phyloP scores from a whole-genome alignment of 2,113 vertebrate genomes.

The Australoheros scitulus region DNA sequence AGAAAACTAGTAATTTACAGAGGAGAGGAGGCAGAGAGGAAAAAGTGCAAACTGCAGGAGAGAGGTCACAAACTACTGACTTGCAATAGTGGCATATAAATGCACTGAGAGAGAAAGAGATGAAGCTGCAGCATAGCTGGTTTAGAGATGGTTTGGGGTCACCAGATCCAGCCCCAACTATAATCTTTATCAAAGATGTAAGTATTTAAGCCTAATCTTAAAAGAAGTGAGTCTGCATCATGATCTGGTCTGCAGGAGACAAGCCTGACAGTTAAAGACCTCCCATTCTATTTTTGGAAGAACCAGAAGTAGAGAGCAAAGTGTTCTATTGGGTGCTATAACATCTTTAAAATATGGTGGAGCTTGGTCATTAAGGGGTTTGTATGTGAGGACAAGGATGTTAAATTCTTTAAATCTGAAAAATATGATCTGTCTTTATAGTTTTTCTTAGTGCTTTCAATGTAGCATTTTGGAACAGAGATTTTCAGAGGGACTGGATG shows the following conservation, averaged over 20 bases:
- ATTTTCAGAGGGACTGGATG: neutral
- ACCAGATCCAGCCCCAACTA: neutral
- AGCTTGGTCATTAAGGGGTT: neutral
- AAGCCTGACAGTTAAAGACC: neutral
- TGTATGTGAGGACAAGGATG: neutral
- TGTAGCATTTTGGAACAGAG: neutral
- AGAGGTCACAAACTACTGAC: neutral
- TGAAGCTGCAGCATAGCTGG: neutral
- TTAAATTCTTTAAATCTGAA: neutral
- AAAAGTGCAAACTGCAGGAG: neutral
- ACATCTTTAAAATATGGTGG: neutral
- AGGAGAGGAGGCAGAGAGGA: neutral
- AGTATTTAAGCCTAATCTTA: neutral
- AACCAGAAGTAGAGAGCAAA: neutral
- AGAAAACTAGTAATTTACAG: neutral
- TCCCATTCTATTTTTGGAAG: neutral
- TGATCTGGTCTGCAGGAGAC: neutral
- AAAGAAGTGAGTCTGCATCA: neutral
- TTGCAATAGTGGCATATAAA: neutral
- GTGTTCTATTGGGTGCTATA: neutral
- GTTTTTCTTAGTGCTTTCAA: neutral
- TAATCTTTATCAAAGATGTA: neutral
- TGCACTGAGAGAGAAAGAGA: neutral
- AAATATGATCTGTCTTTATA: neutral
- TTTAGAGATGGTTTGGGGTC: neutral